Base-by-base conservation (phyloP, 2,113 vertebrate species). In the Leptobrachium ailaonicum region DNA sequence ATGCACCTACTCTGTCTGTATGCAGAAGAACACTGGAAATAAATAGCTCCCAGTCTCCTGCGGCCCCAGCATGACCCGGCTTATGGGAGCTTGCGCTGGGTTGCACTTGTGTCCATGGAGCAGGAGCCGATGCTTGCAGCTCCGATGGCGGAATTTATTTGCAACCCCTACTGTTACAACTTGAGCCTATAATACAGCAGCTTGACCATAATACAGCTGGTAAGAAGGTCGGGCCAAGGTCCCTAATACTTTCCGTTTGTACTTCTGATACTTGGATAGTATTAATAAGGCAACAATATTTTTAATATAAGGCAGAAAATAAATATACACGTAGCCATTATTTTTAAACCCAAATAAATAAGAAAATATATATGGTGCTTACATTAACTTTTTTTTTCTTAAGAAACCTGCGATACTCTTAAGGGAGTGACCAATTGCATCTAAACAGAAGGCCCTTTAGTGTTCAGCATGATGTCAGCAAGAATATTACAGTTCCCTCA, bases 401-500 rank as follows among this genome's bases (percentile, higher is more conserved):
- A 66, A 80, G 53, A 32, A 56, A 47, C 2, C 32, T 60, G 58
- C 58, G 73, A 44, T 10, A n/a, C 82, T 85, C 85, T 44, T 85
- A 87, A 86, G 87, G 83, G 85, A 90, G 80, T 83, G 84, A 86
- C 86, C 81, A 9, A 56, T 80, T 74, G 83, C 86, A 85, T 84
- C 86, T 78, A 90, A 89, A 87, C 84, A 90, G 90, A 89, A 90
- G 85, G 83, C 80, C 87, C 85, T 85, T 89, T 74, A 69, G 78
- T 70, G 73, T 84, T 80, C 53, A 84, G 79, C 47, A 82, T 89
- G 88, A 90, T 87, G 88, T 89, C 91, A 92, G 83, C 50, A 81
- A 69, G 72, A 81, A 53, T 70, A 86, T 86, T 69, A 85, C 66
- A 87, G 86, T 83, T 91, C 88, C 82, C 87, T 75, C 9, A 89